Evolutionary conservation across 1,140 invertebrate genomes (phyloP).

Genomic region (Drosophila ogumai): DNA sequence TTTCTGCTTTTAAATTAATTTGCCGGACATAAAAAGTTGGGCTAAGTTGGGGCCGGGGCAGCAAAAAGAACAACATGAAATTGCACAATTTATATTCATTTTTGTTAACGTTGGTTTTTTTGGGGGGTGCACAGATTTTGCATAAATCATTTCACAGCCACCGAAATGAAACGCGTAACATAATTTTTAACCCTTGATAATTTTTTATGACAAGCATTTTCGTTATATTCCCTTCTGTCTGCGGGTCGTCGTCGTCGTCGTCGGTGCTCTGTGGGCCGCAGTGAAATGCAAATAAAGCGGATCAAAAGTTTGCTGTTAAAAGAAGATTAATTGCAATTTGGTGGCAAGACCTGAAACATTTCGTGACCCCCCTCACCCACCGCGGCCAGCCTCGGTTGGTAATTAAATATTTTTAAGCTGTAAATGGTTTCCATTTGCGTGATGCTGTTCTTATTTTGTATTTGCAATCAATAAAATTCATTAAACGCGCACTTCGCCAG

Average conservation of each 20-base stretch:
- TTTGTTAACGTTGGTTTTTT: constrained; percentile 44
- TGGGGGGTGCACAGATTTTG: constrained; percentile 70
- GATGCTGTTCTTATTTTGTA: constrained; percentile 56
- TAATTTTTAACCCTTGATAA: constrained; percentile 83
- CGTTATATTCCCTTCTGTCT: constrained; percentile 61
- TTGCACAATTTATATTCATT: constrained; percentile 82
- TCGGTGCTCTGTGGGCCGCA: constrained; percentile 58
- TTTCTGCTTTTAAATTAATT: constrained; percentile 75
- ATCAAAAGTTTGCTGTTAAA: constrained; percentile 82
- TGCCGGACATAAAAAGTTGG: constrained; percentile 73
- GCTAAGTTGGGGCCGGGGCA: constrained; percentile 25
- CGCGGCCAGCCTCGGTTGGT: constrained; percentile 34
- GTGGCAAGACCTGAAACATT: constrained; percentile 65
- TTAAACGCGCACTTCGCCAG: constrained; percentile 36
- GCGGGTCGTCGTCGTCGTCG: constrained; percentile 33
- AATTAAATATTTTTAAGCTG: constrained; percentile 83
- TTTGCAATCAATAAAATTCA: constrained; percentile 70
- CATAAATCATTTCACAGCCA: constrained; percentile 79
- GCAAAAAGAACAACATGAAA: constrained; percentile 63
- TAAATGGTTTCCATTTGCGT: constrained; percentile 78
- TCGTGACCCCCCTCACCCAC: constrained; percentile 22
- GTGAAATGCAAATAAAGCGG: constrained; percentile 82
- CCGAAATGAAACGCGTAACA: constrained; percentile 79
- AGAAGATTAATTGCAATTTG: constrained; percentile 83
- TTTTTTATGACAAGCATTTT: constrained; percentile 83